Base-by-base conservation (phyloP, 2,888 invertebrate genomes). In the Apocheima hispidaria region DNA sequence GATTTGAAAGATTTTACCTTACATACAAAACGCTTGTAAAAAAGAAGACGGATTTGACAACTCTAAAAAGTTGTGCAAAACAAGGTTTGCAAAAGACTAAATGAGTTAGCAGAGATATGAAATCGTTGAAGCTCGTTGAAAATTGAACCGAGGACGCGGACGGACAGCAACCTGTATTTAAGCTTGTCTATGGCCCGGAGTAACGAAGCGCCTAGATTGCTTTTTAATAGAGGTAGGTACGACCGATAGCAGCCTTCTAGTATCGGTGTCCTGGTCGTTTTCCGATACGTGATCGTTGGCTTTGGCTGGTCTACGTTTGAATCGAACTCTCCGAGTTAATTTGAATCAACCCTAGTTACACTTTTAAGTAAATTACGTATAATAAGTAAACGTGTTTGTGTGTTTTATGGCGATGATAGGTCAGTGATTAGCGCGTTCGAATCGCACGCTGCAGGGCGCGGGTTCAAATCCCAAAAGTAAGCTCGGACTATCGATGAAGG, bases 171-270 rank as follows among this genome's bases (percentile, higher is more conserved):
- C 38, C 41, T 20, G 30, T 36, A 38, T 26, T 10, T 50, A 38
- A 16, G 28, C 23, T 38, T 18, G 30, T 40, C 51, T 51, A n/a
- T 40, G 30, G 41, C 30, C 10, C 43, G 20, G 52, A 50, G 54
- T 63, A 67, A 65, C 60, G 63, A 64, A 68, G 57, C 65, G 68
- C 53, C 61, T 60, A 70, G 79, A 80, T 81, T 80, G 78, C 75
- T 78, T 81, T 78, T 80, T 80, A 80, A 80, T 79, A 75, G 79
- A 69, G 71, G 58, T 57, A 68, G 52, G 65, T 69, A 67, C 63
- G 68, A 65, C 49, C 66, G 66, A 61, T 53, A 40, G 63, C 62
- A 68, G 67, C 66, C 66, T 52, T n/a, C n/a, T n/a, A n/a, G n/a
- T n/a, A 68, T 55, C 63, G 40, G 26, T 21, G 36, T 41, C 52